Evolutionary conservation across 2,113 vertebrate species (phyloP).

Genomic region (Sciurus niger): DNA sequence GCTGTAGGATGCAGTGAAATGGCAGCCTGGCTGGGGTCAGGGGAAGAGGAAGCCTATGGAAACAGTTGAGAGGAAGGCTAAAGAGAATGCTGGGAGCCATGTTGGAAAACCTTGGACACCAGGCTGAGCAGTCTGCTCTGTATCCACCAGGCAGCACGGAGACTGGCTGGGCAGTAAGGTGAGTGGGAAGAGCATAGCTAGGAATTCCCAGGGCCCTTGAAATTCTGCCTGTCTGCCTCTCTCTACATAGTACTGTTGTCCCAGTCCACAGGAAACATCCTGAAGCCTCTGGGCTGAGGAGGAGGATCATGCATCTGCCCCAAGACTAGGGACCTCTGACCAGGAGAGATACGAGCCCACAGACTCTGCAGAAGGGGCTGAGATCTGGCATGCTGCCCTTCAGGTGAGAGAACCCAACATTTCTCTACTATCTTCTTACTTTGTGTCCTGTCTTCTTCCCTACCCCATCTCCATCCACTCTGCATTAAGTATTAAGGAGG

Average conservation of each 20-base stretch:
- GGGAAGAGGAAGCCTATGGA: background rate
- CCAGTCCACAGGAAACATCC: background rate
- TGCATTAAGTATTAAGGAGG: background rate
- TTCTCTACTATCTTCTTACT: background rate
- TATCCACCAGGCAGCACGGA: background rate
- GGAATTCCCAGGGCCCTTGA: no score
- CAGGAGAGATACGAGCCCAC: background rate
- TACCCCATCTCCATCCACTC: background rate
- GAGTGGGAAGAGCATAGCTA: background rate
- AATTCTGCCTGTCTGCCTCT: no score
- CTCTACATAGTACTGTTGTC: background rate
- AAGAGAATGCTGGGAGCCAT: background rate
- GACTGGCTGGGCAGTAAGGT: background rate
- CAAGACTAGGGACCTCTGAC: background rate
- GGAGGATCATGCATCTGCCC: background rate
- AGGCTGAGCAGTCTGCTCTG: background rate
- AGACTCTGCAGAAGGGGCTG: background rate
- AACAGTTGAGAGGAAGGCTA: background rate
- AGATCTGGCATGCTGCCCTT: background rate
- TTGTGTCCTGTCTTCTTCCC: background rate
- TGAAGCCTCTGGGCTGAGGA: background rate
- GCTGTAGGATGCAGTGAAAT: no score
- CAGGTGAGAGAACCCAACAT: constrained; percentile 40
- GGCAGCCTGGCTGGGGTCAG: background rate
- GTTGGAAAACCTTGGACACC: background rate